Evolutionary conservation across 1,140 invertebrate genomes (phyloP).

Genomic region (Macrotrachela quadricornifera): DNA sequence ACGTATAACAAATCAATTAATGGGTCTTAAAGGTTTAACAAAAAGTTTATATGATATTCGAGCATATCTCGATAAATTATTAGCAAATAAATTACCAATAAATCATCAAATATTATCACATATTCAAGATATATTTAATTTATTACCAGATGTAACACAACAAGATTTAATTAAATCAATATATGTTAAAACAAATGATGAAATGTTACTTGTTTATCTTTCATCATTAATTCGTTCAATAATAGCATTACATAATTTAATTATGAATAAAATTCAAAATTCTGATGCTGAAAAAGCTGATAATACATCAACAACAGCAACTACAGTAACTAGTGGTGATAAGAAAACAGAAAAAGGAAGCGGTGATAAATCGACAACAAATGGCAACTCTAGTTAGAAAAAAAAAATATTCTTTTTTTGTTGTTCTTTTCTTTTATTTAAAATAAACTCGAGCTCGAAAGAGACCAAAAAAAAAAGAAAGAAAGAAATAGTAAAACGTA

Average conservation of each 20-base stretch:
- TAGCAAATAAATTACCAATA: constrained; percentile 58
- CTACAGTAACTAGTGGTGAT: too few relatives aligned
- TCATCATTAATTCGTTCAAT: constrained; percentile 87
- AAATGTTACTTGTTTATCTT: constrained; percentile 91
- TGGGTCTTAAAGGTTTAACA: constrained; percentile 83
- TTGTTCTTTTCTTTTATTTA: too few relatives aligned
- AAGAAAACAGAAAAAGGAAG: too few relatives aligned
- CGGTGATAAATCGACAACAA: too few relatives aligned
- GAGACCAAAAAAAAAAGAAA: too few relatives aligned
- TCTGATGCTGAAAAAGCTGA: too few relatives aligned
- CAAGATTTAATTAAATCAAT: constrained; percentile 78
- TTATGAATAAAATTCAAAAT: constrained; percentile 94
- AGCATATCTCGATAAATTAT: constrained; percentile 61
- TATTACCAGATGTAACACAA: constrained; percentile 80
- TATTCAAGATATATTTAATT: constrained; percentile 92
- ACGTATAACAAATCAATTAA: constrained; percentile 80
- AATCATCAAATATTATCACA: constrained; percentile 79
- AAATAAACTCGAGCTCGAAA: too few relatives aligned
- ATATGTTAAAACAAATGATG: constrained; percentile 98
- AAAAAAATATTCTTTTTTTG: too few relatives aligned
- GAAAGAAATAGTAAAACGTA: too few relatives aligned
- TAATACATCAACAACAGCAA: too few relatives aligned
- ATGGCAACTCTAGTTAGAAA: too few relatives aligned
- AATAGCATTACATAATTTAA: constrained; percentile 90
- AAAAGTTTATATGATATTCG: constrained; percentile 79